Percentiles rank a stretch among this genome's conserved stretches.
phyloP scores from a whole-genome alignment of 2,888 invertebrate genomes.

The Bibio marci region DNA sequence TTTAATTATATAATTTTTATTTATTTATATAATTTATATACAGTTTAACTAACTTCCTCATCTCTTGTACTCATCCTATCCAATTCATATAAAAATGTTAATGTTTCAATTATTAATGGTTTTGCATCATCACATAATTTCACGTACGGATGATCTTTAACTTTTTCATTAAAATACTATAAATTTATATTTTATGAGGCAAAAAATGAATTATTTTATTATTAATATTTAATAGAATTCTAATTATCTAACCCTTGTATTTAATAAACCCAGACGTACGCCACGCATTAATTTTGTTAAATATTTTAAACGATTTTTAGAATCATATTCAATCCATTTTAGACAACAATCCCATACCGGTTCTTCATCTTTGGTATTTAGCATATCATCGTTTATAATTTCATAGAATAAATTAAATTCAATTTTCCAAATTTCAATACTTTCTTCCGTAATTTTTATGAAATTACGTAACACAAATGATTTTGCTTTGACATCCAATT shows the following conservation, averaged over 20 bases:
- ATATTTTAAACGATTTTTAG: constrained; percentile 50
- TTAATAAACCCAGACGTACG: constrained; percentile 65
- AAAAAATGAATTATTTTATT: no score
- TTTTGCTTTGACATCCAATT: constrained; percentile 49
- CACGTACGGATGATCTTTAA: constrained; percentile 77
- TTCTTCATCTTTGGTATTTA: constrained; percentile 78
- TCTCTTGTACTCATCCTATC: constrained; percentile 70
- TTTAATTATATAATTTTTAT: neutral
- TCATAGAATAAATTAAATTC: constrained; percentile 54
- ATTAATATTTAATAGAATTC: constrained; percentile 4
- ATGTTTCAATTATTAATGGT: constrained; percentile 77
- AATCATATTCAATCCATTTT: constrained; percentile 71
- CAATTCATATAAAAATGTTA: constrained; percentile 80
- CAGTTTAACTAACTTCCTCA: constrained; percentile 39
- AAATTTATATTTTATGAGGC: constrained; percentile 7
- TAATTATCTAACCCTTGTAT: constrained; percentile 56
- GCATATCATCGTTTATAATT: constrained; percentile 64
- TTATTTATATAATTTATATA: no score
- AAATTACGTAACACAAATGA: constrained; percentile 62
- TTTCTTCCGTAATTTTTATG: constrained; percentile 50
- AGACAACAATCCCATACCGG: constrained; percentile 72
- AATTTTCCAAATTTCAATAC: constrained; percentile 56
- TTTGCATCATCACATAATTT: constrained; percentile 65
- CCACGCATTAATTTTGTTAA: constrained; percentile 65
- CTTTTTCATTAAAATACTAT: constrained; percentile 80